phyloP scores from a whole-genome alignment of 1,140 invertebrate genomes.

The Cephus cinctus region DNA sequence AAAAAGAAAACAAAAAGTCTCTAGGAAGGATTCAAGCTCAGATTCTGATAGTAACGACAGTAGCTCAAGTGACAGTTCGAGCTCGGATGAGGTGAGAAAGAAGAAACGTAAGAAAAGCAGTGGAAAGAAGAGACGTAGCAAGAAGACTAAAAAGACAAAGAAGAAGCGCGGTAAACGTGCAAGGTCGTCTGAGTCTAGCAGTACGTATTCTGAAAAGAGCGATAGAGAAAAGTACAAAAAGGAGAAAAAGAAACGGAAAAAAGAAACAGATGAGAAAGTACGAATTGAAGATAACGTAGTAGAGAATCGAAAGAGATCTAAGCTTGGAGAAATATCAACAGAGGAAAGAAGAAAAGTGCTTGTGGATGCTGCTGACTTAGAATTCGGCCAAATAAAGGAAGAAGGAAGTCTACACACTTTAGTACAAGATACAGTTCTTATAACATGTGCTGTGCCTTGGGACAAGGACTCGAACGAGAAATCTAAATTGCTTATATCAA shows the following conservation, averaged over 20 bases:
- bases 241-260: slow-evolving; percentile 20
- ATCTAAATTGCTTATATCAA: slow-evolving; percentile 14
- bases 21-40: background rate
- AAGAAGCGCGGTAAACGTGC: slow-evolving; percentile 27
- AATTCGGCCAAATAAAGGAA: too few relatives aligned
- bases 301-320: too few relatives aligned
- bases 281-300: slow-evolving; percentile 7
- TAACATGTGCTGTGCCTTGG: too few relatives aligned
- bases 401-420: too few relatives aligned
- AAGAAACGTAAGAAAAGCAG: background rate
- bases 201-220: slow-evolving; percentile 35
- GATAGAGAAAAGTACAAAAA: slow-evolving; percentile 22
- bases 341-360: too few relatives aligned
- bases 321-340: too few relatives aligned
- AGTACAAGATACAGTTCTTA: too few relatives aligned
- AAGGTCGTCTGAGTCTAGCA: slow-evolving; percentile 23
- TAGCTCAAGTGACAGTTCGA: background rate
- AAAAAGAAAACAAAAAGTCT: background rate
- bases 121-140: background rate
- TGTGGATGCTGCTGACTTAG: too few relatives aligned
- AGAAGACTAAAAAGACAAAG: slow-evolving; percentile 22
- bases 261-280: slow-evolving; percentile 15
- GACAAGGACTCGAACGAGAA: background rate
- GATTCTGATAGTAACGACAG: background rate
- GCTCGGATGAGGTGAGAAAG: background rate